Base-by-base conservation (phyloP, 2,888 invertebrate species). In the Abscondita cerata region DNA sequence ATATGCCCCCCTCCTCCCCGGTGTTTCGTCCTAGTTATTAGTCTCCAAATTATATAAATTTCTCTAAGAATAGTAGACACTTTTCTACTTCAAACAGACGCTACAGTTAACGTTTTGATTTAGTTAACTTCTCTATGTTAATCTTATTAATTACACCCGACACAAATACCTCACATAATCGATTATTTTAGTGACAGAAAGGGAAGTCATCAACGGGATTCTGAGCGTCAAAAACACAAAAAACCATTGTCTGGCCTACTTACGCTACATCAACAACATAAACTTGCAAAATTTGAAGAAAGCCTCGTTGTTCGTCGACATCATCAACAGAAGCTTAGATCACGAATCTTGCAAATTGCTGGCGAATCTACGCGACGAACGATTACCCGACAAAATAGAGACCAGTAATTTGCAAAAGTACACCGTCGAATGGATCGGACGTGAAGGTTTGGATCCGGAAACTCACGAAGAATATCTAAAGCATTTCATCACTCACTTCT, bases 171-270 rank as follows among this genome's bases (percentile, higher is more conserved):
- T n/a, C n/a, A n/a, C n/a, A n/a, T n/a, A n/a, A n/a, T n/a, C n/a
- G 12, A 34, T 1, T 1, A 33, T 78, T 80, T 34, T 80, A 96
- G 98, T 98, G 18, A 99, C 98, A 1, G 98, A 98, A 83, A 85
- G 98, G 44, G 98, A 99, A 83, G 96, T 99, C 0, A 96, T 97
- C 70, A 95, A 97, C 74, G 98, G 98, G 0, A 86, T 98, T 3
- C 81, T 99, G 13, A 93, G 91, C 74, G 96, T 97, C 0, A 93
- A 92, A 75, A 95, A 97, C 76, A 96, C 95, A 0, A 93, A 95
- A 78, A 96, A 97, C 75, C 97, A 98, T 80, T 96, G 96, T 73
- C 83, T 98, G 41, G 96, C 96, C 0, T 98, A 98, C 80, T 88
- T 95, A 2, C 86, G 98, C 57, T 96, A 96, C 80, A 98, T 99